Conservation (phyloP, 2,113 vertebrate genomes). For the Siphamia tubifer region DNA sequence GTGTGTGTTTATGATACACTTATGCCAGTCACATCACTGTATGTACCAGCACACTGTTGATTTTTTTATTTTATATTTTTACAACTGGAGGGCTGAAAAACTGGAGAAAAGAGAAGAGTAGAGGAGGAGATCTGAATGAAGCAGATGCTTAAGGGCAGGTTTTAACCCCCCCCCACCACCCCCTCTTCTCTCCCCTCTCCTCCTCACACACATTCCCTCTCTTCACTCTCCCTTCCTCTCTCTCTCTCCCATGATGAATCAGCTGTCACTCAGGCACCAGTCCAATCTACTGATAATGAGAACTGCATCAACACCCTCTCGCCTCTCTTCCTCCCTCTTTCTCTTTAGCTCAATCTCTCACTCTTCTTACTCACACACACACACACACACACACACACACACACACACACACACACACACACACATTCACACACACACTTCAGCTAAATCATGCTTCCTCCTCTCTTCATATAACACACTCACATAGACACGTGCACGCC, state of each 20-base stretch:
- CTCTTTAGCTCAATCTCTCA: conserved; percentile 46
- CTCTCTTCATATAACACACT: conserved; percentile 33
- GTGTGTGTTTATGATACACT: conserved; percentile 16
- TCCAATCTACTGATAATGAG: conserved; percentile 96
- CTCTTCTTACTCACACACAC: conserved; percentile 26
- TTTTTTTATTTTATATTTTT: too few species aligned
- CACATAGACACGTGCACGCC: neutral
- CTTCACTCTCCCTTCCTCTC: conserved; percentile 77
- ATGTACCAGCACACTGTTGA: conserved; percentile 39
- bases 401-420: conserved; percentile 25
- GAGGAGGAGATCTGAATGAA: conserved; percentile 68
- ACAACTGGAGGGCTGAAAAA: conserved; percentile 27
- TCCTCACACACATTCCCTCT: conserved; percentile 73
- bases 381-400: conserved; percentile 3
- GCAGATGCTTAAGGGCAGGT: conserved; percentile 79
- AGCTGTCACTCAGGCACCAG: conserved; percentile 91
- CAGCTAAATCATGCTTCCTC: conserved; percentile 41
- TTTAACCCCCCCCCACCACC: conserved; percentile 67
- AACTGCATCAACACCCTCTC: conserved; percentile 85
- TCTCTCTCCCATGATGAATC: conserved; percentile 91
- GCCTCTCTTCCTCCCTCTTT: conserved; percentile 56
- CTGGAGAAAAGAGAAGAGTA: conserved; percentile 21
- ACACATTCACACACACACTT: neutral
- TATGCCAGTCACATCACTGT: conserved; percentile 40
- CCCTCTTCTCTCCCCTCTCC: conserved; percentile 73